phyloP scores from a whole-genome alignment of 2,113 vertebrate species.

The Callionymus lyra region DNA sequence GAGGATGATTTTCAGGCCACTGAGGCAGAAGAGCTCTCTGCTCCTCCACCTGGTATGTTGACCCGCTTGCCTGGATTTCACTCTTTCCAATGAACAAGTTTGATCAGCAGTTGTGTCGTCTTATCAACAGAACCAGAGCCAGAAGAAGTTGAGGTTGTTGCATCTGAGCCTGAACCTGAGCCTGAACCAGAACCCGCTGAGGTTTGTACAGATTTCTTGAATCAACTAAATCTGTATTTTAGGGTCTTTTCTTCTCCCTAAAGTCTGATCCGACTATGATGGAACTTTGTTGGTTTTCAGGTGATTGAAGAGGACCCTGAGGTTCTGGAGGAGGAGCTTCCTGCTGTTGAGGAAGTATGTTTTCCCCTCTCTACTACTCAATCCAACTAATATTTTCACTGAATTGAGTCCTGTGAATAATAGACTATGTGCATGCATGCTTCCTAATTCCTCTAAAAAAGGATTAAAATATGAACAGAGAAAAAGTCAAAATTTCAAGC shows the following conservation, averaged over 20 bases:
- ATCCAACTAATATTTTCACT: too few relatives aligned
- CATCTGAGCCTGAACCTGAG: slow-evolving; percentile 2
- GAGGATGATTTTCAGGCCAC: slow-evolving; percentile 30
- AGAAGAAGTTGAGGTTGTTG: neutral
- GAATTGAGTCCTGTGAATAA: too few relatives aligned
- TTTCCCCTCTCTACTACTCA: too few relatives aligned
- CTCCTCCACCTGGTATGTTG: slow-evolving; percentile 31
- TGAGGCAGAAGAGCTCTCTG: slow-evolving; percentile 19
- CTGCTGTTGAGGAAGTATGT: slow-evolving; percentile 14
- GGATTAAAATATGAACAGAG: too few relatives aligned
- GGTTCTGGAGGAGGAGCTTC: slow-evolving; percentile 42
- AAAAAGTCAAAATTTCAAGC: too few relatives aligned
- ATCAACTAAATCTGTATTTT: too few relatives aligned
- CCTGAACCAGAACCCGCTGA: slow-evolving; percentile 21
- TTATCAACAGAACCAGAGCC: slow-evolving; percentile 11
- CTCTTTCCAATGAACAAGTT: slow-evolving; percentile 15
- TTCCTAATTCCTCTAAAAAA: too few relatives aligned
- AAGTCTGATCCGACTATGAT: neutral
- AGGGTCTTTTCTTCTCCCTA: too few relatives aligned
- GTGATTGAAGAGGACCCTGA: slow-evolving; percentile 54
- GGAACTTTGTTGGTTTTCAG: slow-evolving; percentile 15
- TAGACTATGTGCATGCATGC: too few relatives aligned
- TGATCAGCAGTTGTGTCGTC: slow-evolving; percentile 6
- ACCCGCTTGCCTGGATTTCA: neutral
- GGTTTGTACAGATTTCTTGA: slow-evolving; percentile 12